Percentiles rank a stretch among this genome's conserved stretches.
These are phyloP conservation scores for Acrocephalus arundinaceus DNA, from an alignment of 2,113 vertebrate species.

Conservation along the genomic window DNA sequence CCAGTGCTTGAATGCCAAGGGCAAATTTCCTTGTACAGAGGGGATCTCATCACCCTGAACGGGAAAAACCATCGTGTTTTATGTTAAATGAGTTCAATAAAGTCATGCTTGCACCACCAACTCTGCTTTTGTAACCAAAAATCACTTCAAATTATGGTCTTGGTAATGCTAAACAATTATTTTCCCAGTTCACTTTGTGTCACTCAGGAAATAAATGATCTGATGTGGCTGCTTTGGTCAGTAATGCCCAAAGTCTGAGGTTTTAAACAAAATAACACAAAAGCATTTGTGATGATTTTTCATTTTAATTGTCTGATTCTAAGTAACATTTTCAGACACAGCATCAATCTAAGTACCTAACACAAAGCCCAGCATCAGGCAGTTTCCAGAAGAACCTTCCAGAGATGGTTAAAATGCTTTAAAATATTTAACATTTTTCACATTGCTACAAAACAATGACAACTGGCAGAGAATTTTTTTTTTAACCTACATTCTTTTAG, in stretches of 20 bases:
- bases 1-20: background rate
- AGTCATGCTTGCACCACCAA: background rate
- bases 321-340: background rate
- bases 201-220: background rate
- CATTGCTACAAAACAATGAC: background rate
- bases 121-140: background rate
- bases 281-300: background rate
- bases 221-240: background rate
- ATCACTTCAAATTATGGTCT: background rate
- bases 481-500: background rate
- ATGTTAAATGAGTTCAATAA: background rate
- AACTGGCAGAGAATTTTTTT: background rate
- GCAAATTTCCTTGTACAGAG: background rate
- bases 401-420: background rate
- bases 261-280: background rate
- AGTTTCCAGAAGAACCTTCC: background rate
- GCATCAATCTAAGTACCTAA: background rate
- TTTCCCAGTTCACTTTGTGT: background rate
- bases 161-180: background rate
- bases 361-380: background rate
- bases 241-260: background rate
- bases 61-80: background rate
- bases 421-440: background rate
- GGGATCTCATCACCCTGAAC: background rate
- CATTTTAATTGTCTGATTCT: conserved; percentile 18